phyloP scores from a whole-genome alignment of 2,797 vertebrate species.

The Artibeus lituratus region DNA sequence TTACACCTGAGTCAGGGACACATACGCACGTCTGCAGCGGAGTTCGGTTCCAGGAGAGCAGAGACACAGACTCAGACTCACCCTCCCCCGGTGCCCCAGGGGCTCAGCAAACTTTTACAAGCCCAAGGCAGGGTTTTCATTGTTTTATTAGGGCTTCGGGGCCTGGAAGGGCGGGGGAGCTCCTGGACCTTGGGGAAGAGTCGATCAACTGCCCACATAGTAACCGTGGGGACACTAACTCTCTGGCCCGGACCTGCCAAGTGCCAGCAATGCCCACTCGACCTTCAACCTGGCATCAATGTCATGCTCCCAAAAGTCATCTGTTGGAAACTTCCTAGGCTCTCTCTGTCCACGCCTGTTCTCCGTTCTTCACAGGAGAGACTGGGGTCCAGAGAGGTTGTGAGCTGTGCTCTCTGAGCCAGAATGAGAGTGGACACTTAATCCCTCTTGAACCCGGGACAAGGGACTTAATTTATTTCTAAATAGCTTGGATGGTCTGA shows the following conservation, averaged over 20 bases:
- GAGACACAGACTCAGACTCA: background rate
- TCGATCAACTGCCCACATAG: accelerated
- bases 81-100: background rate
- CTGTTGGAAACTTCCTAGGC: background rate
- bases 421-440: background rate
- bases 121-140: background rate
- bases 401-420: background rate
- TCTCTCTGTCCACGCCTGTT: background rate
- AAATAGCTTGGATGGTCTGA: background rate
- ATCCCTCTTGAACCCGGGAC: background rate
- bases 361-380: background rate
- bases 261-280: too few species aligned
- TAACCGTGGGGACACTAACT: background rate
- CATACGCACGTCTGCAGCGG: background rate
- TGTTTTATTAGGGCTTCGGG: background rate
- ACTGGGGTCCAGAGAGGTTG: background rate
- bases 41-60: background rate
- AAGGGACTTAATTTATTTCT: background rate
- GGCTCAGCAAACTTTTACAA: background rate
- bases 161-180: background rate
- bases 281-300: accelerated
- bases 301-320: background rate
- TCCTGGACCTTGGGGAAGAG: background rate
- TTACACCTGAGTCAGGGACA: background rate
- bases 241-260: background rate